phyloP scores from a whole-genome alignment of 2,888 invertebrate species.

The Anoplius nigerrimus region DNA sequence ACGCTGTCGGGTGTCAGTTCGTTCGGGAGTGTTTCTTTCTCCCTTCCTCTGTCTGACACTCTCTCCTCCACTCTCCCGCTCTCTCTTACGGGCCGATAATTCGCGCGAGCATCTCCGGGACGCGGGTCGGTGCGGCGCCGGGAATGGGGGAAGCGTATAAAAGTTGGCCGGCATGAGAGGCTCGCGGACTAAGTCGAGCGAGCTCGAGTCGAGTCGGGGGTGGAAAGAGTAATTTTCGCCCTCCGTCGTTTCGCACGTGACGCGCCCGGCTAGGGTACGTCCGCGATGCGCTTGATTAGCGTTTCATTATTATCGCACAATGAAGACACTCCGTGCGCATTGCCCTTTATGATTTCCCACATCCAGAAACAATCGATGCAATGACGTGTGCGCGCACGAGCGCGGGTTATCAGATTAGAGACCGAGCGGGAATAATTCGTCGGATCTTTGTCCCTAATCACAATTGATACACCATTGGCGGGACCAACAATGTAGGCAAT shows the following conservation, averaged over 20 bases:
- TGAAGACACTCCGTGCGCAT: conserved; percentile 55
- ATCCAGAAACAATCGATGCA: conserved; percentile 59
- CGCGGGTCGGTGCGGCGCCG: no score
- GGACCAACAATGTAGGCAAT: conserved; percentile 1
- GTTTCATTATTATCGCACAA: conserved; percentile 52
- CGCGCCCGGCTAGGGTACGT: conserved; percentile 17
- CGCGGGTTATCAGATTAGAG: conserved; percentile 59
- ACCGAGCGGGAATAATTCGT: conserved; percentile 60
- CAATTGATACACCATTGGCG: conserved; percentile 59
- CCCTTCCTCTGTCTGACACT: no score
- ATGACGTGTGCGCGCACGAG: conserved; percentile 54
- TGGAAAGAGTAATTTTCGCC: no score
- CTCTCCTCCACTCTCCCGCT: no score
- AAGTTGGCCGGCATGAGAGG: no score
- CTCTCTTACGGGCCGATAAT: no score
- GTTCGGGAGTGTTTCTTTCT: no score
- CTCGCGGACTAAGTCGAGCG: no score
- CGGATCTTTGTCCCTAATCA: conserved; percentile 62
- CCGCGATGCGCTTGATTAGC: conserved; percentile 46
- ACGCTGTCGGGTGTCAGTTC: no score
- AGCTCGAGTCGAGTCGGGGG: no score
- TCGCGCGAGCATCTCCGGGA: no score
- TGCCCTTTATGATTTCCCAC: conserved; percentile 59
- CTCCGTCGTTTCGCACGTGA: conserved; percentile 7
- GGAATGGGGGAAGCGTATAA: no score